Percentiles rank a stretch among this genome's conserved stretches.
Conservation (phyloP, 1,140 invertebrate species). For the Lineus longissimus region DNA sequence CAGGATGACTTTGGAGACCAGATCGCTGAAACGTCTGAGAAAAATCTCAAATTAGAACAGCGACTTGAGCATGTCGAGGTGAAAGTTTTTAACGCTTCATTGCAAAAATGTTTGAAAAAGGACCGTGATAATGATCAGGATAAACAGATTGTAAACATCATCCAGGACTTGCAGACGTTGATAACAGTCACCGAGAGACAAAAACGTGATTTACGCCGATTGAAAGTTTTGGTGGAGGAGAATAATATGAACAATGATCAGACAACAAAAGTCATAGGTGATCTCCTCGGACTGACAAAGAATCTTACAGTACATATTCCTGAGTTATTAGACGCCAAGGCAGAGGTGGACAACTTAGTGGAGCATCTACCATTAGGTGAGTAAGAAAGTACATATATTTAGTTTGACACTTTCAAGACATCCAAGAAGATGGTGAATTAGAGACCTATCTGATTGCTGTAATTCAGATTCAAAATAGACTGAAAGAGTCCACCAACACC, state of each 20-base stretch:
- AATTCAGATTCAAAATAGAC: too few relatives aligned
- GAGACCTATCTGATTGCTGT: too few relatives aligned
- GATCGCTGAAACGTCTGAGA: conserved; percentile 30
- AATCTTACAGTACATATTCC: conserved; percentile 24
- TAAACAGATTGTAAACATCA: conserved; percentile 23
- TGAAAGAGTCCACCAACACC: too few relatives aligned
- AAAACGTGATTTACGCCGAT: conserved; percentile 28
- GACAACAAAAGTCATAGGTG: conserved; percentile 22
- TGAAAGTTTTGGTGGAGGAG: conserved; percentile 16
- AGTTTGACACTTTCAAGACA: too few relatives aligned
- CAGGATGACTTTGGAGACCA: conserved; percentile 15
- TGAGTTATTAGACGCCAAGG: conserved; percentile 22
- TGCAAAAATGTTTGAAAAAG: conserved; percentile 31
- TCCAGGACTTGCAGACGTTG: conserved; percentile 24
- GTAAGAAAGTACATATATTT: background rate
- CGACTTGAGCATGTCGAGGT: conserved; percentile 37
- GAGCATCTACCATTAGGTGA: conserved; percentile 38
- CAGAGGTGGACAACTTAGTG: conserved; percentile 34
- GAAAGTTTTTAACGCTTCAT: conserved; percentile 33
- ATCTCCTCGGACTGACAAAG: conserved; percentile 13
- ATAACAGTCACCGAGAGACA: conserved; percentile 15
- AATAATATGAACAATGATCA: background rate
- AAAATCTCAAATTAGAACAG: conserved; percentile 36
- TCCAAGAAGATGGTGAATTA: too few relatives aligned
- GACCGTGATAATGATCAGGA: conserved; percentile 37